These are phyloP conservation scores for Neria commutata DNA, from an alignment of 2,888 invertebrate genomes.

Conservation along the genomic window DNA sequence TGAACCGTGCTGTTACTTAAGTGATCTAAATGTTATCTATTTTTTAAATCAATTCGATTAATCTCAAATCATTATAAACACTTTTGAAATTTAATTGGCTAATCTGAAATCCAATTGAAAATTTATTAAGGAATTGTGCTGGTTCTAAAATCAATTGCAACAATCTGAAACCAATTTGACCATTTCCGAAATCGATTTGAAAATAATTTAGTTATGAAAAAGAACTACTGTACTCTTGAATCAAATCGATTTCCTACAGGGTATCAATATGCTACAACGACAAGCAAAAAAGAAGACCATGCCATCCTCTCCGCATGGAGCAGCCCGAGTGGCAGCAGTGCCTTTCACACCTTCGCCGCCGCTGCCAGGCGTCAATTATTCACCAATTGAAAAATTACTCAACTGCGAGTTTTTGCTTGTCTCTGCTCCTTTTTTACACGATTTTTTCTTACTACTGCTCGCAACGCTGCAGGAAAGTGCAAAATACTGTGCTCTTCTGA, in stretches of 20 bases:
- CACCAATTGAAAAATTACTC: constrained; percentile 61
- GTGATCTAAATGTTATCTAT: too few species aligned
- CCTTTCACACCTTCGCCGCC: constrained; percentile 31
- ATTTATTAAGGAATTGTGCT: too few species aligned
- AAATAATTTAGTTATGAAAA: too few species aligned
- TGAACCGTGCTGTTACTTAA: too few species aligned
- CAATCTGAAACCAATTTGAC: too few species aligned
- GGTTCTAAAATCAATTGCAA: too few species aligned
- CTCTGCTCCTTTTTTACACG: neutral
- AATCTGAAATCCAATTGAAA: too few species aligned
- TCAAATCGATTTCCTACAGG: too few species aligned
- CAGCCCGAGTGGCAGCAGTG: neutral
- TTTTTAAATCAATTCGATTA: too few species aligned
- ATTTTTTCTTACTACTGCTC: neutral
- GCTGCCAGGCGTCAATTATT: constrained; percentile 55
- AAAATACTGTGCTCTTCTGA: neutral
- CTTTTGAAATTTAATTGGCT: too few species aligned
- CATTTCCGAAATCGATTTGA: too few species aligned
- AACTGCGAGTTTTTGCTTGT: constrained; percentile 42
- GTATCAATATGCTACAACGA: neutral
- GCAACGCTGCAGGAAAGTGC: neutral
- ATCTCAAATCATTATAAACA: too few species aligned
- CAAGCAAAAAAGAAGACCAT: neutral
- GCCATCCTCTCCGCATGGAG: neutral
- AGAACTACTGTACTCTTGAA: neutral